Conservation (phyloP, 2,888 invertebrate species). For the Sarcophaga carnaria region DNA sequence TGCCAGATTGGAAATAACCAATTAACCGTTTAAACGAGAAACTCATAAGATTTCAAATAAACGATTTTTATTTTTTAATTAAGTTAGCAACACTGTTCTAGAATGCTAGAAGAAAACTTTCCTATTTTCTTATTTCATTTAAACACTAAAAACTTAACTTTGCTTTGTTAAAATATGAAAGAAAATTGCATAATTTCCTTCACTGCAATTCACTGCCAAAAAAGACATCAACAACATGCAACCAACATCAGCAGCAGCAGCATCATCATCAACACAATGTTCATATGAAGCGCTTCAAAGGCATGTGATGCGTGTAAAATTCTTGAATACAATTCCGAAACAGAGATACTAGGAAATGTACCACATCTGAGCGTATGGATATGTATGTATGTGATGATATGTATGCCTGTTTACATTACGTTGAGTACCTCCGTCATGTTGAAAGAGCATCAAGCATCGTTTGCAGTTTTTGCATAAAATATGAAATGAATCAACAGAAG, state of each 20-base stretch:
- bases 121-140: constrained; percentile 42
- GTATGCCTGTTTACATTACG: background rate
- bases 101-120: constrained; percentile 15
- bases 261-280: constrained; percentile 45
- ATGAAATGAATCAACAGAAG: constrained; percentile 9
- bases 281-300: constrained; percentile 69
- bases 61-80: too few species aligned
- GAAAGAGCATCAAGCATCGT: constrained; percentile 45
- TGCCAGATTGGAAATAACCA: too few species aligned
- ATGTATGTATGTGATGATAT: background rate
- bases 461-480: constrained; percentile 27
- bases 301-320: constrained; percentile 77
- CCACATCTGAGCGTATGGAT: constrained; percentile 10
- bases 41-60: too few species aligned
- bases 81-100: constrained; percentile 10
- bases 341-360: background rate
- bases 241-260: constrained; percentile 35
- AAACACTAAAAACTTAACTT: constrained; percentile 50
- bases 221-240: constrained; percentile 28
- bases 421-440: constrained; percentile 21
- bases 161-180: background rate
- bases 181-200: constrained; percentile 13
- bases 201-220: constrained; percentile 3
- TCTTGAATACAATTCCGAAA: constrained; percentile 47
- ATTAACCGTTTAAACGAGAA: too few species aligned